Evolutionary conservation across 2,888 invertebrate species (phyloP), one percentile per base, ranked within the genome.

Genomic region (Cotesia congregata): DNA sequence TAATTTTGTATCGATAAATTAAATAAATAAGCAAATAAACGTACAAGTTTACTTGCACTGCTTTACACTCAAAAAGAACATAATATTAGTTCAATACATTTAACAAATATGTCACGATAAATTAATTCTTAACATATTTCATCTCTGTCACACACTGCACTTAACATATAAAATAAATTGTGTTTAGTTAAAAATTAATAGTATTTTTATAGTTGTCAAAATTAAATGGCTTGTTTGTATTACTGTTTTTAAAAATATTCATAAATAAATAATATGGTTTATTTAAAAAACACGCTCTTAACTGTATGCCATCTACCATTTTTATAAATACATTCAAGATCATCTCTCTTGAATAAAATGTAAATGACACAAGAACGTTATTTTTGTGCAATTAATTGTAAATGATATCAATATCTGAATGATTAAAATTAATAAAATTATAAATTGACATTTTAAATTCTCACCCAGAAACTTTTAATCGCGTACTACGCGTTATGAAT

Each of bases 81-180:
- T 75, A 76, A 68, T 72, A 76, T 78, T 65, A 76, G 70, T 39
- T 41, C 7, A 70, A 70, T 41, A 70, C 30, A 61, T 41, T 9
- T 50, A 50, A 5, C 62, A 38, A n/a, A 60, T 5, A n/a, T 6
- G 17, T 17, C 15, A 59, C 59, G 62, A 64, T 15, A 61, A 40
- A 41, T n/a, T 17, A 40, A 3, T 15, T 6, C n/a, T 61, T 38
- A 62, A 15, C 5, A 40, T 73, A 12, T 73, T 38, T 69, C 17
- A 50, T 50, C 12, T 7, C 4, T 4, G 7, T 50, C 9, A 50
- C 12, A 50, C 50, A 4, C 50, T 50, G n/a, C n/a, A 61, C 69
- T 50, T 50, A 0, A 50, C 50, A 50, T 12, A 12, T 12, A 4
- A 12, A 50, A 50, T 4, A 12, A 50, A 50, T 50, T 50, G 7